phyloP scores from a whole-genome alignment of 2,797 vertebrate species.

The Poecilia gillii region DNA sequence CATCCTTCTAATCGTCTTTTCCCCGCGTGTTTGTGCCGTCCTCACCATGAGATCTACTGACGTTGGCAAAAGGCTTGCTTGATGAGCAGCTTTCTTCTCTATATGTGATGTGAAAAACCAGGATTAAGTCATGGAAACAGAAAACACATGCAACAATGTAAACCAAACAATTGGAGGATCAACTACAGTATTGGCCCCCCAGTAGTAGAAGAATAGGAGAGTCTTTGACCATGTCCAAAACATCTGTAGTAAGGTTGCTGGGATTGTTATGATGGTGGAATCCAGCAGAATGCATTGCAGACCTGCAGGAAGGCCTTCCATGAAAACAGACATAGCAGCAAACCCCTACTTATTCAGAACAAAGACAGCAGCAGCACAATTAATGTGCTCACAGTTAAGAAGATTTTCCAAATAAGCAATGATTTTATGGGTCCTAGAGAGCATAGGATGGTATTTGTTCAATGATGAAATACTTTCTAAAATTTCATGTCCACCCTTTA shows the following conservation, averaged over 20 bases:
- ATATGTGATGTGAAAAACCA: background rate
- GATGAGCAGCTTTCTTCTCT: conserved; percentile 6
- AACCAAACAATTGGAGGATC: background rate
- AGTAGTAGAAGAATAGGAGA: background rate
- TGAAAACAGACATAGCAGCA: background rate
- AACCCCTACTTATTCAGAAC: background rate
- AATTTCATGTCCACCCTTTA: background rate
- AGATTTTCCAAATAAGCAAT: background rate
- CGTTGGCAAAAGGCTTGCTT: background rate
- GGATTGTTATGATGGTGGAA: background rate
- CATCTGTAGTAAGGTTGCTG: background rate
- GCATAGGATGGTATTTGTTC: background rate
- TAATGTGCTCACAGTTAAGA: background rate
- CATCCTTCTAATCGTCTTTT: conserved; percentile 10
- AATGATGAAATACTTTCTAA: background rate
- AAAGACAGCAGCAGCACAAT: background rate
- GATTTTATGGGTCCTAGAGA: background rate
- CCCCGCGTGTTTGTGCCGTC: conserved; percentile 5
- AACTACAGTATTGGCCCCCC: background rate
- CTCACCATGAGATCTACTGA: conserved; percentile 16
- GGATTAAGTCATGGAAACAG: background rate
- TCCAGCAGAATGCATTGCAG: background rate
- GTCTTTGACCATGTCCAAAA: background rate
- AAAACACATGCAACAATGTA: background rate
- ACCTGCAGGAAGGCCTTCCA: background rate